These are phyloP conservation scores for human DNA, from an alignment of 2,113 vertebrate genomes.

Conservation along the genomic window DNA sequence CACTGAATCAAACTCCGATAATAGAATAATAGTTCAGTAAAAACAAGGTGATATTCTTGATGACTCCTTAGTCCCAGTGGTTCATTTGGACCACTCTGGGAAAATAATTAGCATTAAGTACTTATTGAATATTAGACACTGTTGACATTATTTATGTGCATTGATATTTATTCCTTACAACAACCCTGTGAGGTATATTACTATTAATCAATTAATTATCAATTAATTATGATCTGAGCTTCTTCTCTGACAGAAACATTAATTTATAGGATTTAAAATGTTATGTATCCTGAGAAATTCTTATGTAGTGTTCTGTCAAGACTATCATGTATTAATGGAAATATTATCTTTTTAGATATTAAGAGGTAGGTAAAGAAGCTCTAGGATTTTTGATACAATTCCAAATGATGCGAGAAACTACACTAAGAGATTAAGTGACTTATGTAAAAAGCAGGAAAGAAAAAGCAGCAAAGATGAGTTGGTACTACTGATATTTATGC, in stretches of 20 bases:
- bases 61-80: neutral
- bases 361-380: neutral
- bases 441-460: neutral
- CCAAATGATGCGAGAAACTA: neutral
- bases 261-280: conserved; percentile 6
- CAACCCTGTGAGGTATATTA: neutral
- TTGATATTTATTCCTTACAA: neutral
- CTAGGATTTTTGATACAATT: neutral
- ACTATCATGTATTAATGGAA: neutral
- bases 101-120: neutral
- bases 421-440: neutral
- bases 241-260: neutral
- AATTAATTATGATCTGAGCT: neutral
- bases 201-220: neutral
- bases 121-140: neutral
- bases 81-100: neutral
- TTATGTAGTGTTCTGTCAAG: neutral
- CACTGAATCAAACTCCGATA: neutral
- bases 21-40: neutral
- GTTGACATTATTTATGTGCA: neutral
- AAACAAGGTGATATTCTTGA: neutral
- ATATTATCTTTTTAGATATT: neutral
- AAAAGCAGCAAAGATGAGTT: neutral
- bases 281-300: neutral
- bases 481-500: neutral